These are phyloP conservation scores for Hydrozoanthus gracilis DNA, from an alignment of 92 coral and sea anemone genomes.

Conservation along the genomic window DNA sequence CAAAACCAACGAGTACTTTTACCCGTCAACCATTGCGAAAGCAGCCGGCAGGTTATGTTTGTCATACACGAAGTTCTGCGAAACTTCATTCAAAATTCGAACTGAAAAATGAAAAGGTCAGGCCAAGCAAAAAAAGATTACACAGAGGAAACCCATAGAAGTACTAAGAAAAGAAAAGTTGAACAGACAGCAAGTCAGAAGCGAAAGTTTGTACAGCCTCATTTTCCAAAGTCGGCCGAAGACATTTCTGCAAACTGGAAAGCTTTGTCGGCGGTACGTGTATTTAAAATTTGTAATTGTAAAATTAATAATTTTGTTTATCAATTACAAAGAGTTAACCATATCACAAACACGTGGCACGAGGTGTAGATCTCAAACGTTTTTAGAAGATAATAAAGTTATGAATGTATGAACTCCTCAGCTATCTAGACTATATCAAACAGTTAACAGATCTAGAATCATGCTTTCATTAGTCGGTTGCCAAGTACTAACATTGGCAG, in stretches of 20 bases:
- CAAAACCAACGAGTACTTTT: background rate
- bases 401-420: no score
- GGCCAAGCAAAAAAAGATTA: constrained; percentile 25
- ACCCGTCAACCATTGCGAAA: constrained; percentile 37
- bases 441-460: no score
- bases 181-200: constrained; percentile 28
- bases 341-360: no score
- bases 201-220: constrained; percentile 62
- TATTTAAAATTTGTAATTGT: background rate
- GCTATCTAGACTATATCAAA: no score
- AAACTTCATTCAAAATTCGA: background rate
- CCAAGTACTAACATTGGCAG: no score
- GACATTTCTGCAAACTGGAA: constrained; percentile 96
- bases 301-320: background rate
- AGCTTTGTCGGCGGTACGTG: constrained; percentile 72
- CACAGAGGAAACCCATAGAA: background rate
- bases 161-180: constrained; percentile 39
- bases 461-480: no score
- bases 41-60: constrained; percentile 2
- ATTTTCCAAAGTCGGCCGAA: constrained; percentile 75
- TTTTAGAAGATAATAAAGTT: no score
- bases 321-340: background rate
- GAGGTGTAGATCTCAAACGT: background rate
- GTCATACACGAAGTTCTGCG: constrained; percentile 7
- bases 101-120: background rate